These are phyloP conservation scores for Aphidoletes aphidimyza DNA, from an alignment of 2,888 invertebrate species.

Conservation along the genomic window DNA sequence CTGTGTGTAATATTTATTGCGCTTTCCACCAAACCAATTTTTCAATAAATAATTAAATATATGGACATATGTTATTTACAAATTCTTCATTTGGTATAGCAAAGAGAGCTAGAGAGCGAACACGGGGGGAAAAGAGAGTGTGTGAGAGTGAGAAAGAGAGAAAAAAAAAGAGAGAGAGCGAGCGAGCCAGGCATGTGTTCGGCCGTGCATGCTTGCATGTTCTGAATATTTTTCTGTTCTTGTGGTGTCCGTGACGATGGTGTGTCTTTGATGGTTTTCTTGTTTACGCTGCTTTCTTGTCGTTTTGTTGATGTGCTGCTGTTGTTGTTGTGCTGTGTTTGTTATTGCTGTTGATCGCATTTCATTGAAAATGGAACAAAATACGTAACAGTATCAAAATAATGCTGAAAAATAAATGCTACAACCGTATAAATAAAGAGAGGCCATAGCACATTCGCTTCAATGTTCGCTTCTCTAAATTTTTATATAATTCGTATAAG, in stretches of 20 bases:
- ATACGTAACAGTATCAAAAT: conserved; percentile 50
- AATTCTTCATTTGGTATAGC: conserved; percentile 46
- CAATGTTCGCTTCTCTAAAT: conserved; percentile 47
- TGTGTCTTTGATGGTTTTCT: conserved; percentile 33
- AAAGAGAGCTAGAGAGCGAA: no score
- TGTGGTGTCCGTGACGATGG: conserved; percentile 46
- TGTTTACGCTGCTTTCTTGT: conserved; percentile 18
- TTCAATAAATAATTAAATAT: conserved; percentile 54
- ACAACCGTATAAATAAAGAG: conserved; percentile 18
- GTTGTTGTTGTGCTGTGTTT: not conserved
- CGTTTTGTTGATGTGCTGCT: not conserved
- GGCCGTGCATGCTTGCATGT: conserved; percentile 38
- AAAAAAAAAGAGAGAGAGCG: no score
- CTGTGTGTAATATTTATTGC: conserved; percentile 32
- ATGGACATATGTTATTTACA: conserved; percentile 50
- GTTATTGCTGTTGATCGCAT: conserved; percentile 19
- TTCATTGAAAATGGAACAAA: conserved; percentile 52
- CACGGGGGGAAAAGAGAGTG: no score
- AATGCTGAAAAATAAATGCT: conserved; percentile 19
- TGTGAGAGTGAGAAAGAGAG: no score
- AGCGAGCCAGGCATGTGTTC: conserved; percentile 22
- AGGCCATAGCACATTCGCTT: conserved; percentile 45
- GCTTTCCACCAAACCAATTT: conserved; percentile 47
- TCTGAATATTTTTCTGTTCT: conserved; percentile 37
- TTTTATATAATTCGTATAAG: conserved; percentile 26